Evolutionary conservation across 1,140 invertebrate genomes (phyloP), one percentile per base, ranked within the genome.

Genomic region (Drosophila sp.): DNA sequence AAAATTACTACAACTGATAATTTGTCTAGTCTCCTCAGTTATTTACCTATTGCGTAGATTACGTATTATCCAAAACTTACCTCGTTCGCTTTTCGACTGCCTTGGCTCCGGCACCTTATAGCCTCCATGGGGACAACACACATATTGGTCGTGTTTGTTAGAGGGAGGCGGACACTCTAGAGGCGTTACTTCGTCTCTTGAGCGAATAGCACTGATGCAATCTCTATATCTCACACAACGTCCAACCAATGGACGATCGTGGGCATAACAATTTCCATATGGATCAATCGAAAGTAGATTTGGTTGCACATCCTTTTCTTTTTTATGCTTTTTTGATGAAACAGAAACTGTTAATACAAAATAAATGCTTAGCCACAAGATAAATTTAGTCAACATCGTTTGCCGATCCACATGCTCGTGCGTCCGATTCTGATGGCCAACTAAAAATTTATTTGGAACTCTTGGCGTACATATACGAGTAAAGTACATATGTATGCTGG

Each of bases 71-170:
- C 17, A 17, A 17, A 32, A 4, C 66, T 8, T 62, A 77, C 75
- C 73, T 62, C 72, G 27, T 4, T 78, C 62, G n/a, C 75, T 78
- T 30, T 32, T 62, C 0, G 74, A 66, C 2, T 44, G 30, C n/a
- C 11, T 55, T 50, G 56, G 60, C 23, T 25, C 7, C 7, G n/a
- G 41, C 25, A 50, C 17, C 41, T 60, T 38, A 35, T 79, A 78
- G 30, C 76, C 76, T 10, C 70, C 79, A 38, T 81, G 74, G 6
- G 80, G 80, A 54, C 80, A 82, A 27, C 80, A 82, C 3, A 82
- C 79, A 47, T 71, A 38, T 6, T 62, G 44, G 10, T 81, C 64
- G 7, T 68, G 66, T 23, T 35, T 56, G 1, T 29, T 10, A 0
- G 30, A 56, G 1, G 67, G 68, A 6, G 74, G 81, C 0, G 50